Evolutionary conservation across 2,797 vertebrate genomes (phyloP), one percentile per base, ranked within the genome.

Genomic region (Coracias cyanogaster): DNA sequence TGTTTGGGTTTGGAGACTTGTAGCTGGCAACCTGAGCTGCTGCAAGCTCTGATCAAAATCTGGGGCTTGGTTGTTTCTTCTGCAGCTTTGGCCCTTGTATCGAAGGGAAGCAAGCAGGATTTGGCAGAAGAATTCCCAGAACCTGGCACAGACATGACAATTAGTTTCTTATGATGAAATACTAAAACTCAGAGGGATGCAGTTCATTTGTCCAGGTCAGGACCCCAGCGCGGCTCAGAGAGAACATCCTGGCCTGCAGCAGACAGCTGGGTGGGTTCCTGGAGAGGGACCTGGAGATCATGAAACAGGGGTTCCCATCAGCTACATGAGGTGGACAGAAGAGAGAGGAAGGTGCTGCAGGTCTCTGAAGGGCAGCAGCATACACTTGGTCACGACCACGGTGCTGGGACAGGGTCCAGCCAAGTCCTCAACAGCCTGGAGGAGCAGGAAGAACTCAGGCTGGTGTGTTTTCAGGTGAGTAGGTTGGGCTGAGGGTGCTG

Each of bases 391-490:
- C 29, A 7, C 2, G 46, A 26, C n/a, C 58, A 28, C 35, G 5
- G n/a, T 16, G 12, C 52, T 28, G 31, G 69, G 28, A 79, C 28
- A 66, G 48, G 17, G 12, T 33, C 52, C 62, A 29, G 72, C 33
- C 57, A 5, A 6, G 28, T 10, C 62, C 41, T 4, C 1, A 2
- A 3, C 7, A 45, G n/a, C 31, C 54, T 1, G 0, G 41, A 17
- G 54, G 8, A 57, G 58, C 15, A 16, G 46, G 48, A 64, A 41
- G 71, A 60, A 52, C 24, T 84, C 70, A 29, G 41, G 57, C 19
- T 1, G 1, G 9, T 8, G 33, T 0, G 0, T 18, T 35, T 33
- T 43, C 1, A 8, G 51, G 58, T 54, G 29, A 70, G 41, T 31
- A 13, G n/a, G 29, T 37, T 33, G 0, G 19, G 24, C 45, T 4